Base-by-base conservation (phyloP, 2,888 invertebrate genomes). In the Sialis fuliginosa region DNA sequence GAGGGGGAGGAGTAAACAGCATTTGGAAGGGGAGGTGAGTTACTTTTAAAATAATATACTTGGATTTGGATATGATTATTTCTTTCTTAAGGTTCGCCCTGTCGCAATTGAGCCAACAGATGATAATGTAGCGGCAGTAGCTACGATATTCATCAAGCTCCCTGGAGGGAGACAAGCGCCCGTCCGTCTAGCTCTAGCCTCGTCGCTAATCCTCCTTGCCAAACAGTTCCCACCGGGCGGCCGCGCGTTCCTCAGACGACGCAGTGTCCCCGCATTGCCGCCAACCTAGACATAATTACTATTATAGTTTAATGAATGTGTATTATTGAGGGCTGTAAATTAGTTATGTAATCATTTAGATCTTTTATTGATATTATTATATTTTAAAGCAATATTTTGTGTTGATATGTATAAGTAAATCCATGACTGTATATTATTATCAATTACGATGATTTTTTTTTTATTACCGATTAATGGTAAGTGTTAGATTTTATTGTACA, bases 51-150 rank as follows among this genome's bases (percentile, higher is more conserved):
- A 22, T 22, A 22, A 22, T 22, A 22, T 22, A 2, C 22, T 22
- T 4, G 2, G 22, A 22, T 22, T 64, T 70, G 51, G 81, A 81
- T 58, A 22, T 22, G 22, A 22, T 4, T 22, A 22, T 22, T 22
- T 22, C 22, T 22, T 22, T 22, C 22, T 22, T 22, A 2, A 22
- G 22, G 72, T 87, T 51, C 74, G 83, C 53, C 87, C 92, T 37
- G 77, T 93, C 48, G 91, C 93, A 39, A 79, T 93, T 46, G 95
- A 95, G 64, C 90, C 91, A 22, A 90, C 90, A 1, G 80, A 77
- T 48, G 91, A 93, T 68, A 85, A 84, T 34, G 72, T 85, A 39
- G 90, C 91, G 9, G 92, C 90, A n/a, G 87, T 95, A 45, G 85
- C 87, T 48, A 88, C 93, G 0, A 84, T 93, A 41, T 81, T 95